These are phyloP conservation scores for Eunapius fragilis DNA, from an alignment of 37 sponge, comb jelly and placozoan species.

Conservation along the genomic window DNA sequence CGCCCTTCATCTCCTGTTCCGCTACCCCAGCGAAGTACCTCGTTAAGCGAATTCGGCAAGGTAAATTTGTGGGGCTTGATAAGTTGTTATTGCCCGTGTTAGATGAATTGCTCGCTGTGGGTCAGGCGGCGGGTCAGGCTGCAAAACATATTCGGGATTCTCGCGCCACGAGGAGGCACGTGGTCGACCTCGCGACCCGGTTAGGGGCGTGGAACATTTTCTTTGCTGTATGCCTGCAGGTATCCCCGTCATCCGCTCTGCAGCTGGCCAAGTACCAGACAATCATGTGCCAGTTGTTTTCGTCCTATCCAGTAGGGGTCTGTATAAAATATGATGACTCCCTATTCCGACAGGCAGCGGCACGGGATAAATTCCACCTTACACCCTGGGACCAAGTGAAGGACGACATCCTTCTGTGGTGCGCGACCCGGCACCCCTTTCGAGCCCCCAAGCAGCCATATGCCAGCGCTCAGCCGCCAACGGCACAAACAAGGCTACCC, in stretches of 20 bases:
- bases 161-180: neutral
- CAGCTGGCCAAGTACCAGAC: too few species aligned
- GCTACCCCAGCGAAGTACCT: slow-evolving; percentile 2
- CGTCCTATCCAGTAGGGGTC: too few species aligned
- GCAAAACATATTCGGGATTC: neutral
- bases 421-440: too few species aligned
- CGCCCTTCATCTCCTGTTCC: slow-evolving; percentile 19
- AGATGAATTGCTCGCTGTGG: neutral
- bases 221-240: neutral
- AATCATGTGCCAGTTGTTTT: too few species aligned
- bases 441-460: too few species aligned
- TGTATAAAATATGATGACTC: too few species aligned
- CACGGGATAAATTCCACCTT: too few species aligned
- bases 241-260: neutral
- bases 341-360: too few species aligned
- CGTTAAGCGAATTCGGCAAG: neutral
- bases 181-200: slow-evolving; percentile 21
- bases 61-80: slow-evolving; percentile 17
- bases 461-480: too few species aligned
- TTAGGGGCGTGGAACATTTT: slow-evolving; percentile 48
- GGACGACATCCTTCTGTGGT: too few species aligned
- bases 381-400: too few species aligned
- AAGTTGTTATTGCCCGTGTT: slow-evolving; percentile 4
- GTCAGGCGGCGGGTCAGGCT: neutral
- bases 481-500: too few species aligned